These are phyloP conservation scores for Hypomecis atomaria DNA, from an alignment of 2,888 invertebrate species.

Conservation along the genomic window DNA sequence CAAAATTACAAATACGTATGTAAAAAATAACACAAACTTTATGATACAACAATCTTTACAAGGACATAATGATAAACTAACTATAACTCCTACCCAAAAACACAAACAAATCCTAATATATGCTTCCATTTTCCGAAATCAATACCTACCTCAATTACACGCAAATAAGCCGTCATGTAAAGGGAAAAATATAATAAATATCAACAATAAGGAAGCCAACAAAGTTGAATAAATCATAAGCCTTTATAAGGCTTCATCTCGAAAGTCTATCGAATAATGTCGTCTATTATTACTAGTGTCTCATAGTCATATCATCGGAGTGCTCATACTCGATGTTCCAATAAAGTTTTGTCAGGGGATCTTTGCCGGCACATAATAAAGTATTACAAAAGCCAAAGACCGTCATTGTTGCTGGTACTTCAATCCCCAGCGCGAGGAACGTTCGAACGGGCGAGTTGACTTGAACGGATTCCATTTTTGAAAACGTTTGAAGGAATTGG, in stretches of 20 bases:
- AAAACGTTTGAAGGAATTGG: neutral
- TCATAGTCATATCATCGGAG: conserved; percentile 71
- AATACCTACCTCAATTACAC: conserved; percentile 29
- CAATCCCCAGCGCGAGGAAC: conserved; percentile 72
- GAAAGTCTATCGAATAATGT: conserved; percentile 63
- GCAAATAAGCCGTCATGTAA: conserved; percentile 25
- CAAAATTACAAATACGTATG: too few relatives aligned
- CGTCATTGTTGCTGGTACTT: conserved; percentile 84
- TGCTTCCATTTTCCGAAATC: conserved; percentile 13
- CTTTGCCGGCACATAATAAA: conserved; percentile 83
- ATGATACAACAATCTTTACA: too few relatives aligned
- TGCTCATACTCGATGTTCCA: conserved; percentile 80
- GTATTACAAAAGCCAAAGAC: conserved; percentile 85
- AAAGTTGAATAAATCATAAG: conserved; percentile 45
- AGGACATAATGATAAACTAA: too few relatives aligned
- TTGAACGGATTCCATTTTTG: conserved; percentile 38
- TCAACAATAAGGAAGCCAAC: conserved; percentile 36
- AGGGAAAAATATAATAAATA: conserved; percentile 26
- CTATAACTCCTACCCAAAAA: too few relatives aligned
- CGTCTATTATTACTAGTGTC: conserved; percentile 71
- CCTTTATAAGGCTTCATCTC: conserved; percentile 49
- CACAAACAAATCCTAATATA: neutral
- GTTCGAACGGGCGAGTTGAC: conserved; percentile 58
- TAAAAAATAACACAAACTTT: too few relatives aligned
- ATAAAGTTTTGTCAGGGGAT: conserved; percentile 84